Conservation (phyloP, 2,797 vertebrate species). For the Danio aesculapii region DNA sequence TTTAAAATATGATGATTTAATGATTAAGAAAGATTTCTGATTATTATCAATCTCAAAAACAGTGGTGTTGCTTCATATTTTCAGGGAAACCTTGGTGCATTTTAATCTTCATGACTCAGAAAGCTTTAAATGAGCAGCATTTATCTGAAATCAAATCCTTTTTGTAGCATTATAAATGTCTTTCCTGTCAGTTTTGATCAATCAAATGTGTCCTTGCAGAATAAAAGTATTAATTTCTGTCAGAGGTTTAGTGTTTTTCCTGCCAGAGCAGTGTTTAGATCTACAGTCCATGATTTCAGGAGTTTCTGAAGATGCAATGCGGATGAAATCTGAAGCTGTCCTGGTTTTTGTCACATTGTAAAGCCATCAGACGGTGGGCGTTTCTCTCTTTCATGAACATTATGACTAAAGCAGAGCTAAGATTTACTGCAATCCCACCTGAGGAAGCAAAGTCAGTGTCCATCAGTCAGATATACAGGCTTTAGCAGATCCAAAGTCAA, state of each 20-base stretch:
- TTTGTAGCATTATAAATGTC: too few relatives aligned
- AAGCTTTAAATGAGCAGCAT: not conserved
- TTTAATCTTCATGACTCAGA: too few relatives aligned
- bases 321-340: not conserved
- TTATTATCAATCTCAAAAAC: too few relatives aligned
- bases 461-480: not conserved
- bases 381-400: constrained; percentile 11
- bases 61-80: too few relatives aligned
- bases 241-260: not conserved
- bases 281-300: not conserved
- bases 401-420: constrained; percentile 34
- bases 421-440: constrained; percentile 15
- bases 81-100: too few relatives aligned
- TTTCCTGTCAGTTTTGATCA: not conserved
- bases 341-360: constrained; percentile 26
- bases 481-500: not conserved
- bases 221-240: not conserved
- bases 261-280: constrained; percentile 2
- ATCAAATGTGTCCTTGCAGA: not conserved
- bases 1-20: too few relatives aligned
- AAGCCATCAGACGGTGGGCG: constrained; percentile 36
- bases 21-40: too few relatives aligned
- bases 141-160: not conserved
- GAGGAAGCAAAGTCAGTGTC: not conserved
- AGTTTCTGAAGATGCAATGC: not conserved